Percentiles rank a stretch among this genome's conserved stretches.
These are phyloP conservation scores for Apoda limacodes DNA, from an alignment of 2,888 invertebrate genomes.

Conservation along the genomic window DNA sequence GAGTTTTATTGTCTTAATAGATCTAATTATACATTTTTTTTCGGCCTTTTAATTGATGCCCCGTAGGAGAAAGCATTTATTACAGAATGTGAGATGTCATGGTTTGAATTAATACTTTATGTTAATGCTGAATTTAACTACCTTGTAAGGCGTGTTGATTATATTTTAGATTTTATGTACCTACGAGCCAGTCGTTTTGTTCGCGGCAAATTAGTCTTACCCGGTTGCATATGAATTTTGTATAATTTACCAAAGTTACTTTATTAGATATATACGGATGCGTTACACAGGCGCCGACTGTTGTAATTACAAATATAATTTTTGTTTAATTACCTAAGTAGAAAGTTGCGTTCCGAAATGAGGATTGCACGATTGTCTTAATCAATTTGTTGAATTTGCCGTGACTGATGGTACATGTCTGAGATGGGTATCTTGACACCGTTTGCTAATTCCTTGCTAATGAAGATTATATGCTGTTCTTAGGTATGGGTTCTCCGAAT, in stretches of 20 bases:
- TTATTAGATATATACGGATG: constrained; percentile 20
- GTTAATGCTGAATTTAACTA: constrained; percentile 61
- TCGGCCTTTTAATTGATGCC: constrained; percentile 66
- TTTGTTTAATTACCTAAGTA: constrained; percentile 36
- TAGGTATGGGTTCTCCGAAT: constrained; percentile 56
- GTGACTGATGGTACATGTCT: constrained; percentile 1
- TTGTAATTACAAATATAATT: constrained; percentile 24
- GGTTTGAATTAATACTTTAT: constrained; percentile 66
- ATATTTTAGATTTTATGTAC: constrained; percentile 47
- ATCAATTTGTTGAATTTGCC: neutral
- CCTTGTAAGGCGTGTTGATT: constrained; percentile 51
- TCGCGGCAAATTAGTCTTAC: constrained; percentile 59
- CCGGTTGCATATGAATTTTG: constrained; percentile 50
- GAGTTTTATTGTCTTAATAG: constrained; percentile 70
- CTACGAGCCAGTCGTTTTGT: constrained; percentile 55
- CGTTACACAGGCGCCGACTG: constrained; percentile 17
- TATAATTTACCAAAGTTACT: constrained; percentile 43
- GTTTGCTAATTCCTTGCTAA: neutral
- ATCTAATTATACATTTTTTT: constrained; percentile 69
- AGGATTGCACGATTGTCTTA: constrained; percentile 25
- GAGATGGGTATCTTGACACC: neutral
- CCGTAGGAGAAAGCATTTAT: constrained; percentile 63
- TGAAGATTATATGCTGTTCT: neutral
- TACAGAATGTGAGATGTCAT: constrained; percentile 69
- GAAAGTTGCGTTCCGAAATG: constrained; percentile 29